phyloP scores from a whole-genome alignment of 2,888 invertebrate species.

The Dryocosmus kuriphilus region DNA sequence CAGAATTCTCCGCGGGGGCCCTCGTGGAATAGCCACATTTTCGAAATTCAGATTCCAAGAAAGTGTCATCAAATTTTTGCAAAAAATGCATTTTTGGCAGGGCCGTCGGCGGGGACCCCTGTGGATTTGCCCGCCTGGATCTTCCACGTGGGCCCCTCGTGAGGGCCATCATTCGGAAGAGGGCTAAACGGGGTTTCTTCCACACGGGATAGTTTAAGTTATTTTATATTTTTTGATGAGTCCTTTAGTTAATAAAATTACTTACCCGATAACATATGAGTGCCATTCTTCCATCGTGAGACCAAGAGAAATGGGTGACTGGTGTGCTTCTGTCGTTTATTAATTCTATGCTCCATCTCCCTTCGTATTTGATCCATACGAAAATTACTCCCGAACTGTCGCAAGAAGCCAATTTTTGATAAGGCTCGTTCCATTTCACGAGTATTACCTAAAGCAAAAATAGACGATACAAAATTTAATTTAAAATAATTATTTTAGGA shows the following conservation, averaged over 20 bases:
- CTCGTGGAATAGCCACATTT: too few species aligned
- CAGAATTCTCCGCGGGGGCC: too few species aligned
- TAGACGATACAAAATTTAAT: not conserved
- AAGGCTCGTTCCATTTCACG: conserved; percentile 99
- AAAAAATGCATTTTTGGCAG: too few species aligned
- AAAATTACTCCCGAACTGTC: conserved; percentile 98
- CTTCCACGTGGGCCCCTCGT: too few species aligned
- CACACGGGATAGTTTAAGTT: too few species aligned
- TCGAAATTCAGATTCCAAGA: too few species aligned
- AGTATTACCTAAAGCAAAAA: conserved; percentile 86
- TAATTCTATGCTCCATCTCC: conserved; percentile 98
- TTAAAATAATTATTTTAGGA: not conserved
- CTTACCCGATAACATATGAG: conserved; percentile 96
- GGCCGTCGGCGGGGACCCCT: too few species aligned
- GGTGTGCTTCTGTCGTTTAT: conserved; percentile 99
- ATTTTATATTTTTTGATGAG: not conserved
- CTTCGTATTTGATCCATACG: conserved; percentile 99
- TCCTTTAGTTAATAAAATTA: conserved; percentile 12
- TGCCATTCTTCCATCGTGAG: conserved; percentile 98
- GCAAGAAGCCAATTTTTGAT: conserved; percentile 98
- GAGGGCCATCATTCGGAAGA: too few species aligned
- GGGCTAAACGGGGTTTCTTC: too few species aligned
- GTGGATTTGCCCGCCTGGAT: too few species aligned
- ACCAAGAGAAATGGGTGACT: conserved; percentile 99
- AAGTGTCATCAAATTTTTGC: too few species aligned